phyloP scores from a whole-genome alignment of 2,888 invertebrate species.

The Brenthis hecate region DNA sequence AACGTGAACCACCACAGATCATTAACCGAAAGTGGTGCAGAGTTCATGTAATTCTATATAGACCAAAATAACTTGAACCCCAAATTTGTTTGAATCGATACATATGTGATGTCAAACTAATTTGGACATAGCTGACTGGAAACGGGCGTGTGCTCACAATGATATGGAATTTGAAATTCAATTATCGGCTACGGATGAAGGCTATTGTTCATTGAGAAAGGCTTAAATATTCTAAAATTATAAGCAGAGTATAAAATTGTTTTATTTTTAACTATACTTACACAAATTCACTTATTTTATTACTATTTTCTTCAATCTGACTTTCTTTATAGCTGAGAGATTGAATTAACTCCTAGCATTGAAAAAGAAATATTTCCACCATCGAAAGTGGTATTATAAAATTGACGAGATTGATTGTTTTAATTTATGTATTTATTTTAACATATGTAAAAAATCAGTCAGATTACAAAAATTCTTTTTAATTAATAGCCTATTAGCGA shows the following conservation, averaged over 20 bases:
- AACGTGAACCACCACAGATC: slow-evolving; percentile 23
- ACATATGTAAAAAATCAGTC: no score
- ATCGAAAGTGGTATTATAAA: no score
- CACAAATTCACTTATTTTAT: background rate
- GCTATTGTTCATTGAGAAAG: slow-evolving; percentile 29
- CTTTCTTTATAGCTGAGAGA: background rate
- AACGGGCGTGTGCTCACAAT: slow-evolving; percentile 35
- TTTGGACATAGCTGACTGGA: slow-evolving; percentile 24
- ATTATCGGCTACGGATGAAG: slow-evolving; percentile 29
- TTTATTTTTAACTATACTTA: background rate
- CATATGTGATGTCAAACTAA: slow-evolving; percentile 4
- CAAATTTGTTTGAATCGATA: slow-evolving; percentile 1
- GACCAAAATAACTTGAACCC: slow-evolving; percentile 24
- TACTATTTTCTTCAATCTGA: background rate
- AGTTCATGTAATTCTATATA: slow-evolving; percentile 28
- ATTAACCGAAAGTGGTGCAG: slow-evolving; percentile 21
- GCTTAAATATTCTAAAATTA: slow-evolving; percentile 26
- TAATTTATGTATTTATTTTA: no score
- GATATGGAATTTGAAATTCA: slow-evolving; percentile 38
- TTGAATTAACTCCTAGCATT: no score
- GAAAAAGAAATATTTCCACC: no score
- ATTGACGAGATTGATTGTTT: no score
- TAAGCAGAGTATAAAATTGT: background rate
- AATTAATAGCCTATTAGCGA: no score
- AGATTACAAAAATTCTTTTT: no score